A percentile compares a stretch with the other conserved stretches of the same genome.
phyloP scores from a whole-genome alignment of 2,113 vertebrate genomes.

The Petrocephalus zakoni region DNA sequence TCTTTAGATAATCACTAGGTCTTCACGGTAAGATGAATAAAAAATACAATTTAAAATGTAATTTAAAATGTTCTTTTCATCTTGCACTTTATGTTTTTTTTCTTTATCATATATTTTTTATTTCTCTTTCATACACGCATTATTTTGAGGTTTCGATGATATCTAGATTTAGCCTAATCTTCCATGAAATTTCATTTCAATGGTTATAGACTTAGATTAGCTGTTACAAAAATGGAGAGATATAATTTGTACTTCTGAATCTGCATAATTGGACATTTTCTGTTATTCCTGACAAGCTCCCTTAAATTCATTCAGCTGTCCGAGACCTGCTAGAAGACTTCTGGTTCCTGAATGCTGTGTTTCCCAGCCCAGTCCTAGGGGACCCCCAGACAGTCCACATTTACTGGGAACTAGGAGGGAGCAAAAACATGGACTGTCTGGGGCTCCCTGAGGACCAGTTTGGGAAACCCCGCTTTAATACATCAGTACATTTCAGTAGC shows the following conservation, averaged over 20 bases:
- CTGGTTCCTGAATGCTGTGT: neutral
- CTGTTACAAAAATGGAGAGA: neutral
- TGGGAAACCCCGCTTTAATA: neutral
- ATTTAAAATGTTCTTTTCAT: neutral
- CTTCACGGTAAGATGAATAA: neutral
- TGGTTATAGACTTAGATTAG: neutral
- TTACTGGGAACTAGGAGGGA: neutral
- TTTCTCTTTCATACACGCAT: neutral
- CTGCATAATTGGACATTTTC: conserved; percentile 5
- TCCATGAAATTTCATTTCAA: conserved; percentile 15
- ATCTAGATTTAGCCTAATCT: neutral
- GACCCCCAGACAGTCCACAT: neutral
- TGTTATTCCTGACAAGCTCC: conserved; percentile 1
- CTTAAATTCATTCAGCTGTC: neutral
- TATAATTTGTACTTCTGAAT: conserved; percentile 16
- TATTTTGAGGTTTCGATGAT: neutral
- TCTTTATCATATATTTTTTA: neutral
- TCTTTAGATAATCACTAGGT: neutral
- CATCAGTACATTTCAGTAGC: neutral
- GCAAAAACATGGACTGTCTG: neutral
- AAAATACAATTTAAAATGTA: conserved; percentile 2
- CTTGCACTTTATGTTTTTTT: neutral
- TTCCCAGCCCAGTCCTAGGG: neutral
- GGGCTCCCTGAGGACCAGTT: neutral
- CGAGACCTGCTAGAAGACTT: neutral